Conservation (phyloP, 2,888 invertebrate genomes). For the Spisula subtruncata region DNA sequence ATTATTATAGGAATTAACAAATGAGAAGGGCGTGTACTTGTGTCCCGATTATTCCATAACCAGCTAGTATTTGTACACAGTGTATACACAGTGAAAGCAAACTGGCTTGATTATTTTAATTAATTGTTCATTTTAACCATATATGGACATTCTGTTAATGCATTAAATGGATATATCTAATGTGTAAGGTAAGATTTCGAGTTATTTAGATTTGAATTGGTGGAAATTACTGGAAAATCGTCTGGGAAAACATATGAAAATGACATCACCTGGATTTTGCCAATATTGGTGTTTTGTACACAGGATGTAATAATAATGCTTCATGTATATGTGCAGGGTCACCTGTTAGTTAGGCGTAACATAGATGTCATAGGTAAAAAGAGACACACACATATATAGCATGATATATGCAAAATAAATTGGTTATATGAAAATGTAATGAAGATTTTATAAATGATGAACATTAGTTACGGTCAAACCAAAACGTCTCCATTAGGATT, state of each 20-base stretch:
- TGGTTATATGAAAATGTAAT: no score
- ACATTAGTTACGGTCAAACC: no score
- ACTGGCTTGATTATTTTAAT: background rate
- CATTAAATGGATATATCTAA: background rate
- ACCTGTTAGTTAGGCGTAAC: no score
- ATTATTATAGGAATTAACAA: background rate
- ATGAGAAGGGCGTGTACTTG: conserved; percentile 32
- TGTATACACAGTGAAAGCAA: background rate
- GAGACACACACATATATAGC: no score
- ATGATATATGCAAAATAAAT: no score
- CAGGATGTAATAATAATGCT: no score
- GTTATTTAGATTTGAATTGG: background rate
- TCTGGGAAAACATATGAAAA: background rate
- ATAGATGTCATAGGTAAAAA: no score
- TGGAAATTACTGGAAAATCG: background rate
- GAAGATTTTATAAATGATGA: no score
- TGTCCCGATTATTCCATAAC: background rate
- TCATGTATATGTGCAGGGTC: no score
- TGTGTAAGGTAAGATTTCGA: background rate
- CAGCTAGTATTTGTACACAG: background rate
- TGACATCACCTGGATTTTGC: background rate
- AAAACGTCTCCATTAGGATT: no score
- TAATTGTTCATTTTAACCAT: background rate
- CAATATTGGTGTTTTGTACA: no score
- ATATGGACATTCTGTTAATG: background rate